phyloP scores from a whole-genome alignment of 2,888 invertebrate species.

The Morpho helenor region DNA sequence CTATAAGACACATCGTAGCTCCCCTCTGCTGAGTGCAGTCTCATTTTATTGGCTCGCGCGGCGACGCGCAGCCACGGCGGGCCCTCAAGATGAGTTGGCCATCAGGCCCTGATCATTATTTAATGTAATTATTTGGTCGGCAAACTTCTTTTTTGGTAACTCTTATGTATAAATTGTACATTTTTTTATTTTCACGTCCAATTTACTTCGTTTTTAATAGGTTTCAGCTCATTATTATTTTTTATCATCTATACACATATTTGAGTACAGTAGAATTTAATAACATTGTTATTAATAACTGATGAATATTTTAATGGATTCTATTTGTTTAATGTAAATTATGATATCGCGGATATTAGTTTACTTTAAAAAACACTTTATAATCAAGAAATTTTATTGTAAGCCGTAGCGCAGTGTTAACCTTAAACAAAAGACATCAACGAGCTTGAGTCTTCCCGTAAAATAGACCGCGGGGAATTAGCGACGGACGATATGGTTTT shows the following conservation, averaged over 20 bases:
- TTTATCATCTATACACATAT: neutral
- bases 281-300: neutral
- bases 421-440: slow-evolving; percentile 71
- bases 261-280: neutral
- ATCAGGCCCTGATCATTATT: slow-evolving; percentile 68
- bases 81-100: slow-evolving; percentile 69
- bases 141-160: slow-evolving; percentile 61
- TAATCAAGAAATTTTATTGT: slow-evolving; percentile 15
- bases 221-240: neutral
- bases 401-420: too few species aligned
- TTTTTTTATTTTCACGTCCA: slow-evolving; percentile 33
- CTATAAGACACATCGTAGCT: slow-evolving; percentile 34
- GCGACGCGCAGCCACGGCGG: slow-evolving; percentile 54
- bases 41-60: slow-evolving; percentile 63
- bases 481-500: slow-evolving; percentile 5
- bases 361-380: slow-evolving; percentile 47
- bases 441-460: slow-evolving; percentile 44
- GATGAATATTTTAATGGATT: too few species aligned
- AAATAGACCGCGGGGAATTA: neutral
- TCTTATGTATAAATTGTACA: slow-evolving; percentile 40
- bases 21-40: slow-evolving; percentile 38
- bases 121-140: slow-evolving; percentile 71
- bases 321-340: too few species aligned
- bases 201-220: slow-evolving; percentile 24
- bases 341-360: too few species aligned